Evolutionary conservation across 2,797 vertebrate genomes (phyloP).

Genomic region (Cichlasoma orientale): DNA sequence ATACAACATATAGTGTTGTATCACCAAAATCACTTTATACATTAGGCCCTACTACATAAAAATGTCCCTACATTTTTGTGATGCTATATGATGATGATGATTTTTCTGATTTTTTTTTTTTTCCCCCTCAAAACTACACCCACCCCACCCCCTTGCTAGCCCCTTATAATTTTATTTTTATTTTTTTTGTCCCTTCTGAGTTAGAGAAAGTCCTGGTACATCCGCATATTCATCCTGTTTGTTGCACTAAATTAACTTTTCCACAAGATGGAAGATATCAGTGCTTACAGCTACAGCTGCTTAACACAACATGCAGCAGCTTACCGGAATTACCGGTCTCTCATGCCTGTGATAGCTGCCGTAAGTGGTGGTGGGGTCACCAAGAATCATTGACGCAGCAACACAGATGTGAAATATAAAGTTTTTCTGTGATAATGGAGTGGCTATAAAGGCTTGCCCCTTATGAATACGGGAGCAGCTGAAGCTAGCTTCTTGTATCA

Average conservation of each 20-base stretch:
- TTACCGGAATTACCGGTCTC: background rate
- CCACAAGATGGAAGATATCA: background rate
- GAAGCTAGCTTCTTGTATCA: too few relatives aligned
- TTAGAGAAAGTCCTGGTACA: background rate
- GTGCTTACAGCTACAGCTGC: background rate
- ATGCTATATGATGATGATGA: background rate
- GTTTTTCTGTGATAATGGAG: background rate
- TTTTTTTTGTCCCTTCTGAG: too few relatives aligned
- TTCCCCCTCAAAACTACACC: background rate
- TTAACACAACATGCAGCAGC: background rate
- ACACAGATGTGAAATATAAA: slow-evolving; percentile 1
- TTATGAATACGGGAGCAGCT: too few relatives aligned
- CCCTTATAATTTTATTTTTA: too few relatives aligned
- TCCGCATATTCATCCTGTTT: background rate
- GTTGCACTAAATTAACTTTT: background rate
- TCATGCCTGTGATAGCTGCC: background rate
- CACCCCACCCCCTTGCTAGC: too few relatives aligned
- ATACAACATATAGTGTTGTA: background rate
- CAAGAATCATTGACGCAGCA: background rate
- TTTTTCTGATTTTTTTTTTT: too few relatives aligned
- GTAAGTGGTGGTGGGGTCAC: background rate
- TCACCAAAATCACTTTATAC: background rate
- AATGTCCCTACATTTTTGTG: background rate
- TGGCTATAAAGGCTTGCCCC: background rate
- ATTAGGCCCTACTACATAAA: background rate